Conservation (phyloP, 1,140 invertebrate genomes). For the Chelonus insularis region DNA sequence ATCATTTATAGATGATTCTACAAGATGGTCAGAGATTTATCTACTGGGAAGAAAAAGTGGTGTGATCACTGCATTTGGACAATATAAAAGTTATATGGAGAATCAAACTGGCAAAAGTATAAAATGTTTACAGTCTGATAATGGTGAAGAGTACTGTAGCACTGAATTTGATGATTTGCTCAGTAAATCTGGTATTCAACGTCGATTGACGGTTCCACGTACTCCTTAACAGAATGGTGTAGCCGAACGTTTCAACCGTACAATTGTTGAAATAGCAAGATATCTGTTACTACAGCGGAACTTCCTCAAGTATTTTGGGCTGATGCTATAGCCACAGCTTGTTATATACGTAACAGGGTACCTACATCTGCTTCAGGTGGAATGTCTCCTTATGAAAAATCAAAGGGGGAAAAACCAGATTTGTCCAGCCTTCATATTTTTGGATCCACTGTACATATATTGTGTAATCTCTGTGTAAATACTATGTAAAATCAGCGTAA, state of each 20-base stretch:
- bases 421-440: not conserved
- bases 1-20: too few species aligned
- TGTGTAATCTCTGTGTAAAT: too few species aligned
- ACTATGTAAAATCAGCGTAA: too few species aligned
- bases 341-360: not conserved
- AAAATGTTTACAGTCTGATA: not conserved
- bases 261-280: conserved; percentile 14
- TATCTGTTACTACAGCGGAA: conserved; percentile 19
- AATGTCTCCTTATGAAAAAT: conserved; percentile 3
- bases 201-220: not conserved
- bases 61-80: too few species aligned
- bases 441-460: not conserved
- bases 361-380: too few species aligned
- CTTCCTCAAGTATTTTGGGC: conserved; percentile 20
- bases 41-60: too few species aligned
- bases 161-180: conserved; percentile 4
- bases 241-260: conserved; percentile 22
- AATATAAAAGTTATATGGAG: conserved; percentile 23
- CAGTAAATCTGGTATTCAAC: conserved; percentile 2
- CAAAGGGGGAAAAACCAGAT: not conserved
- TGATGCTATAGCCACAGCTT: conserved; percentile 22
- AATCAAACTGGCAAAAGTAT: not conserved
- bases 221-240: conserved; percentile 29
- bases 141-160: not conserved
- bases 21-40: too few species aligned